phyloP scores from a whole-genome alignment of 2,888 invertebrate species.

The Oligia latruncula region DNA sequence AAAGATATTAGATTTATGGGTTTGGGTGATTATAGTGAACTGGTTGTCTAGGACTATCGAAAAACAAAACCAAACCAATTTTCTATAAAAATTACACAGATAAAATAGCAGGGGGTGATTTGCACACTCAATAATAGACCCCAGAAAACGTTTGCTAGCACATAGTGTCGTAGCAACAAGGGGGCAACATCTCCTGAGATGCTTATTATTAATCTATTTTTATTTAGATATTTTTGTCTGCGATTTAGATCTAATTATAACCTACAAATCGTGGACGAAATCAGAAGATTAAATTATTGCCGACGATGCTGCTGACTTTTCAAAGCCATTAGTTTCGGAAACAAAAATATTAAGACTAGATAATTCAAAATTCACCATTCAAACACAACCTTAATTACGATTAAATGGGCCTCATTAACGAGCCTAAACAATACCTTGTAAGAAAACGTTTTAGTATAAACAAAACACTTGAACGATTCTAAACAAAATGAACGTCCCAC shows the following conservation, averaged over 20 bases:
- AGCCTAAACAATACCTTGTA: conserved; percentile 59
- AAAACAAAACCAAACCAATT: background rate
- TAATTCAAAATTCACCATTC: conserved; percentile 43
- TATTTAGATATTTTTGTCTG: background rate
- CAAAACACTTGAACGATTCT: conserved; percentile 63
- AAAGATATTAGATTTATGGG: background rate
- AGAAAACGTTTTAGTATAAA: conserved; percentile 65
- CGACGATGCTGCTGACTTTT: background rate
- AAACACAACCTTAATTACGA: conserved; percentile 60
- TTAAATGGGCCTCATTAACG: conserved; percentile 62
- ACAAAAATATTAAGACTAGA: conserved; percentile 39
- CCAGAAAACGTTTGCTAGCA: too few species aligned
- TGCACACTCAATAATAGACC: background rate
- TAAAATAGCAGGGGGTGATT: background rate
- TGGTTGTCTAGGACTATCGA: background rate
- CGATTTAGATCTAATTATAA: background rate
- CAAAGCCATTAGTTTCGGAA: conserved; percentile 18
- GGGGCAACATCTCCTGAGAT: too few species aligned
- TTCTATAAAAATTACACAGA: background rate
- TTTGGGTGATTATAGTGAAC: too few species aligned
- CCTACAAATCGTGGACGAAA: background rate
- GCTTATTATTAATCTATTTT: background rate
- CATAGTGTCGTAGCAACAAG: too few species aligned
- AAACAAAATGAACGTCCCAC: conserved; percentile 67
- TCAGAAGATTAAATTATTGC: background rate